Base-by-base conservation (phyloP, 2,797 vertebrate species). In the Halcyon chelicuti region DNA sequence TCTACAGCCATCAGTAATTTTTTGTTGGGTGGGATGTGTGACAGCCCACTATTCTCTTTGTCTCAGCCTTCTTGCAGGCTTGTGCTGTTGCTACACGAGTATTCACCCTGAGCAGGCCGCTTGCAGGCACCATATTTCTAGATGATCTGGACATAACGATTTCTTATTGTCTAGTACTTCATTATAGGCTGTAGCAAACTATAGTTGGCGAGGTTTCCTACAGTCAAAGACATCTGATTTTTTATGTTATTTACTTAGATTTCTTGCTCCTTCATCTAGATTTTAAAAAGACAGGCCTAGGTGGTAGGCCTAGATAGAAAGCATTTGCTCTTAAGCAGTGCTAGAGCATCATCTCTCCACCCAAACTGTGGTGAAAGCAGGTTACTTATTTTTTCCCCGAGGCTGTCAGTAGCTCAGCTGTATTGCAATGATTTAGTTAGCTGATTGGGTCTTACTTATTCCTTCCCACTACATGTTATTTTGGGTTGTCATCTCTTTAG, bases 211-310 rank as follows among this genome's bases (percentile, higher is more conserved):
- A 87, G 33, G 10, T 44, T 94, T 92, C 33, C 19, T 78, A 26
- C 22, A 72, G 81, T 26, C 58, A 54, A 49, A 75, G 40, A 40
- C 35, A 67, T 72, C 25, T 68, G 18, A 62, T 18, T 4, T 82
- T 89, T 86, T 61, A 33, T 88, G 77, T 68, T 68, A 71, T 86
- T 91, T 75, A 5, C 19, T 79, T 82, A 13, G 18, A 58, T 58
- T 76, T 73, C 57, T 76, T 70, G 7, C 33, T 81, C 22, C 46
- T 89, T 65, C 23, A 22, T 49, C 54, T 75, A 46, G 21, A 39
- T 79, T 79, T 72, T 35, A 26, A 60, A 67, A 68, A 77, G n/a
- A 42, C 18, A 72, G 51, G 8, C 14, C 8, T 66, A 31, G 2
- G 10, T 37, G 6, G 10, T 37, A 57, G 16, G 15, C n/a, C 37